Conservation (phyloP, 2,797 vertebrate genomes). For the Philypnodon macrostomus region DNA sequence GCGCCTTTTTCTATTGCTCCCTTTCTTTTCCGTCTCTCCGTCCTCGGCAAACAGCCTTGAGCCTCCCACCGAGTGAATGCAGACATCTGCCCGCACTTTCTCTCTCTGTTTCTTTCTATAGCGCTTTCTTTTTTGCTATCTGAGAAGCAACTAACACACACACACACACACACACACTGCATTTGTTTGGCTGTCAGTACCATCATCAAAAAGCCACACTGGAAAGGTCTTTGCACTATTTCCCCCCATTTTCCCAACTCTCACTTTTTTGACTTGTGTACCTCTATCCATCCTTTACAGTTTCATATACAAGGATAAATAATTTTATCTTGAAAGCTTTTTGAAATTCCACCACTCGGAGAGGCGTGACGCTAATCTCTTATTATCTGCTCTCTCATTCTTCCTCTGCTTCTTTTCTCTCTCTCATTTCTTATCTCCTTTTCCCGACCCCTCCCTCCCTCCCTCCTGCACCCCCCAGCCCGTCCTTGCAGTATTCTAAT, state of each 20-base stretch:
- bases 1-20: conserved; percentile 30
- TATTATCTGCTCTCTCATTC: conserved; percentile 74
- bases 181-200: conserved; percentile 66
- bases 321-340: conserved; percentile 69
- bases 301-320: conserved; percentile 70
- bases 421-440: too few species aligned
- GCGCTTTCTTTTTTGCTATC: conserved; percentile 24
- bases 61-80: conserved; percentile 68
- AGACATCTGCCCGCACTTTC: conserved; percentile 66
- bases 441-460: conserved; percentile 34
- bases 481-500: conserved; percentile 75
- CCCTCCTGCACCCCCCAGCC: conserved; percentile 11
- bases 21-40: conserved; percentile 39
- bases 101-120: conserved; percentile 25
- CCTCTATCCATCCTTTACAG: conserved; percentile 23
- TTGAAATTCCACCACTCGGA: conserved; percentile 72
- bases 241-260: conserved; percentile 45
- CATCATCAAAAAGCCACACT: conserved; percentile 61
- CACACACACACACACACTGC: conserved; percentile 25
- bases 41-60: conserved; percentile 71
- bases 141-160: conserved; percentile 35
- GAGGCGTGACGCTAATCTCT: conserved; percentile 75
- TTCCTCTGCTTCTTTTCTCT: conserved; percentile 60
- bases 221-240: conserved; percentile 51
- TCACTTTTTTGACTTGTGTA: conserved; percentile 37